These are phyloP conservation scores for Drosophila mettleri DNA, from an alignment of 2,888 invertebrate species.

Conservation along the genomic window DNA sequence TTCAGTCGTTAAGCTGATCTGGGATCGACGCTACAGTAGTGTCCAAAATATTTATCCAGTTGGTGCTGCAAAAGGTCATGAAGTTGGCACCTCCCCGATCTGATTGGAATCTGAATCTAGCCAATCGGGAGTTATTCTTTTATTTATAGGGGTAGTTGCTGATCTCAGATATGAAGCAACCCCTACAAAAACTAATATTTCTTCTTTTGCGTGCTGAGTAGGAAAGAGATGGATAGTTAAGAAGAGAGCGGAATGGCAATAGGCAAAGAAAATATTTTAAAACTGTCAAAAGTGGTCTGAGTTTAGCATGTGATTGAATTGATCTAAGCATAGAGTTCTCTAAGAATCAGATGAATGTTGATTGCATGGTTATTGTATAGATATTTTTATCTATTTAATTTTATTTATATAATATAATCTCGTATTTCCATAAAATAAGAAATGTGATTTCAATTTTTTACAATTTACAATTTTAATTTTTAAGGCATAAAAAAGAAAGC, in stretches of 20 bases:
- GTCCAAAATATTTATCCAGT: conserved; percentile 50
- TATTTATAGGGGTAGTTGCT: conserved; percentile 44
- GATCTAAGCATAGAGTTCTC: background rate
- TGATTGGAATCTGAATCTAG: conserved; percentile 51
- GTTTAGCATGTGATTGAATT: conserved; percentile 13
- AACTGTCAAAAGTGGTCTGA: background rate
- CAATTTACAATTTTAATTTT: background rate
- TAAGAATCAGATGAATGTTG: background rate
- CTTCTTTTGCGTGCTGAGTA: background rate
- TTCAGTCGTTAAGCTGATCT: conserved; percentile 8
- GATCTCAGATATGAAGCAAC: conserved; percentile 57
- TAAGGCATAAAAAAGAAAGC: background rate
- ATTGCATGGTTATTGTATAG: background rate
- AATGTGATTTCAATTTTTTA: background rate
- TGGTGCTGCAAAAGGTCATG: conserved; percentile 56
- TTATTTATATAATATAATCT: too few relatives aligned
- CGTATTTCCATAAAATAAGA: background rate
- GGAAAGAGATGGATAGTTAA: conserved; percentile 9
- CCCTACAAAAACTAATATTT: conserved; percentile 27
- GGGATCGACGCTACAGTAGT: conserved; percentile 45
- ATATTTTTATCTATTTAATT: background rate
- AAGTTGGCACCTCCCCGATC: conserved; percentile 63
- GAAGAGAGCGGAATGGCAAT: background rate
- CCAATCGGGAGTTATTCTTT: conserved; percentile 45
- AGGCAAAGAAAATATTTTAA: background rate